Evolutionary conservation across 2,888 invertebrate genomes (phyloP).

Genomic region (Spilarctia lutea): DNA sequence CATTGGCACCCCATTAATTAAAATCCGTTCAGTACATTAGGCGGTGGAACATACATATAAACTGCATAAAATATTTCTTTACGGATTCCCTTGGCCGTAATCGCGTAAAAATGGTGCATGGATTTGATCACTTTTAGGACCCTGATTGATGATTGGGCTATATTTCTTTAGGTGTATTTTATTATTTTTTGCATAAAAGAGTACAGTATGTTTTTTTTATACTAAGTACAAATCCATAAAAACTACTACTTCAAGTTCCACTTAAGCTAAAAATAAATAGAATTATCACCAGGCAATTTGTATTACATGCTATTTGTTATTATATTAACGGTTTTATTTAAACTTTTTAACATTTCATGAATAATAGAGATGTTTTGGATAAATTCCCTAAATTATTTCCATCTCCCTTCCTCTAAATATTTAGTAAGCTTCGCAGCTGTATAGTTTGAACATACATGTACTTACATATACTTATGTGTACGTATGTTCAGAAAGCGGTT

Average conservation of each 20-base stretch:
- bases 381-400: not conserved
- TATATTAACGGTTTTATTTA: not conserved
- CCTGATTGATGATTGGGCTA: not conserved
- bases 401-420: conserved; percentile 5
- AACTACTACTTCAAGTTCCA: not conserved
- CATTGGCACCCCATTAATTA: too few species aligned
- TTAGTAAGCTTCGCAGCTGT: conserved; percentile 32
- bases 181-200: too few species aligned
- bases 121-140: not conserved
- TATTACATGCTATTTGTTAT: not conserved
- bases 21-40: too few species aligned
- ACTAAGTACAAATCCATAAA: not conserved
- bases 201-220: too few species aligned
- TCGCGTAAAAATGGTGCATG: not conserved
- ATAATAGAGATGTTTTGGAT: not conserved
- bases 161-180: too few species aligned
- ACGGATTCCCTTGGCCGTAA: too few species aligned
- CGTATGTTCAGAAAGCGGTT: conserved; percentile 77
- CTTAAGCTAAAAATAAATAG: not conserved
- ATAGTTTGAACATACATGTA: conserved; percentile 43
- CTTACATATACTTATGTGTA: conserved; percentile 50
- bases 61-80: too few species aligned
- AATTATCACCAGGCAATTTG: not conserved
- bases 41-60: too few species aligned
- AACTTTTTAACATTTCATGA: not conserved